Conservation (phyloP, 2,797 vertebrate genomes). For the Gymnocypris eckloni region DNA sequence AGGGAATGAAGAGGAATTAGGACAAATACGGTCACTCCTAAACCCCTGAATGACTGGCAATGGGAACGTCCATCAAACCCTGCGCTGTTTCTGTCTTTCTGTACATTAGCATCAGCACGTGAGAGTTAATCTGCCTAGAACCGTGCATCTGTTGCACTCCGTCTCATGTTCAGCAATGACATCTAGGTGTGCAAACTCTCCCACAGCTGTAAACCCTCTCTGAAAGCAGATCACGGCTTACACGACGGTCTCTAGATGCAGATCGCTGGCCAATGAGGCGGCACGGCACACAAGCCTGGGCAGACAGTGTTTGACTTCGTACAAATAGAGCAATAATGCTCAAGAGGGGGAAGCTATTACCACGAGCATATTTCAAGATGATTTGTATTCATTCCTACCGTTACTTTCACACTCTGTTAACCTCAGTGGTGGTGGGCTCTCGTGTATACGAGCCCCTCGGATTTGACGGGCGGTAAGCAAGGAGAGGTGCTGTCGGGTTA, state of each 20-base stretch:
- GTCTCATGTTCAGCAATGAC: no score
- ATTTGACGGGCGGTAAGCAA: constrained; percentile 24
- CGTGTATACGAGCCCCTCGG: not conserved
- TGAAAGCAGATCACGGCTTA: constrained; percentile 2
- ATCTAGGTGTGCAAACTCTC: not conserved
- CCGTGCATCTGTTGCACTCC: not conserved
- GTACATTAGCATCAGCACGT: no score
- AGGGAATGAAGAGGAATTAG: not conserved
- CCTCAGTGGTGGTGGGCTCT: constrained; percentile 9
- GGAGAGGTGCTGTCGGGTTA: constrained; percentile 55
- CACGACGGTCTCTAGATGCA: not conserved
- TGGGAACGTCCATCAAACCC: not conserved
- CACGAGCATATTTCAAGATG: constrained; percentile 18
- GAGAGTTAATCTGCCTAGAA: not conserved
- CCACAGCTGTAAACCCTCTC: constrained; percentile 10
- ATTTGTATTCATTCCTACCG: constrained; percentile 34
- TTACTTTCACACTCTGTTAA: constrained; percentile 45
- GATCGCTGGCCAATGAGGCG: not conserved
- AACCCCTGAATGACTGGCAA: not conserved
- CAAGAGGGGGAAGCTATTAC: constrained; percentile 24
- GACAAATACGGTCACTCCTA: not conserved
- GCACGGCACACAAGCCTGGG: not conserved
- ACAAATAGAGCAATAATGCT: constrained; percentile 36
- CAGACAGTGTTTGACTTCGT: constrained; percentile 6
- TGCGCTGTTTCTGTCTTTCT: not conserved